Evolutionary conservation across 1,140 invertebrate species (phyloP), one percentile per base, ranked within the genome.

Genomic region (Hyphantria cunea): DNA sequence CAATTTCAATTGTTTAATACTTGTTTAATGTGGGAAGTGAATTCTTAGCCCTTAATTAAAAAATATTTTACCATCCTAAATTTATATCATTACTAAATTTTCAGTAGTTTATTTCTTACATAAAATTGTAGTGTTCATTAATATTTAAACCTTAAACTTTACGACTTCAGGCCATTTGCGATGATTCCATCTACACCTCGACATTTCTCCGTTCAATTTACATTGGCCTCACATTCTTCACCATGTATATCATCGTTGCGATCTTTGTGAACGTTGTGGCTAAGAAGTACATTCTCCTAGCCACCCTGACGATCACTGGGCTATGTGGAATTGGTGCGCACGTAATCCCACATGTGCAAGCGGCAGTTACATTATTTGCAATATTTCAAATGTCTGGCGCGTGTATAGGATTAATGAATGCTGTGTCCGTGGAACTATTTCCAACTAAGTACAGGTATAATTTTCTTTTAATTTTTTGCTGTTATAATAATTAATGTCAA

Each of bases 311-410:
- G 0, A 37, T 64, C 10, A 84, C 88, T 0, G 90, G 87, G 0
- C 6, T 79, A 0, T 86, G 86, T 8, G 87, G 83, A 0, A 73
- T 85, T n/a, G 75, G 62, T 0, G 76, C 86, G 0, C 74, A 86
- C 41, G 67, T 84, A 39, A 81, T 72, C 0, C 51, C 54, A 17
- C 75, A 79, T 58, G 74, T 84, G 41, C 66, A 75, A 6, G 12
- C 75, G 0, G 82, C 85, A 0, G 80, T 91, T 0, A 70, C 81
- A 0, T 70, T 91, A 17, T 89, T 91, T 48, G 90, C 81, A 0
- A 60, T 90, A 25, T 89, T 91, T 64, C 90, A 91, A 52, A 86
- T 90, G 84, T 86, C 74, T 9, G 88, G 88, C n/a, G 85, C 85
- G 0, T 89, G 88, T 60, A 91, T 91, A 13, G 87, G 88, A 0